Conservation (phyloP, 2,888 invertebrate genomes). For the Anarsia innoxiella region DNA sequence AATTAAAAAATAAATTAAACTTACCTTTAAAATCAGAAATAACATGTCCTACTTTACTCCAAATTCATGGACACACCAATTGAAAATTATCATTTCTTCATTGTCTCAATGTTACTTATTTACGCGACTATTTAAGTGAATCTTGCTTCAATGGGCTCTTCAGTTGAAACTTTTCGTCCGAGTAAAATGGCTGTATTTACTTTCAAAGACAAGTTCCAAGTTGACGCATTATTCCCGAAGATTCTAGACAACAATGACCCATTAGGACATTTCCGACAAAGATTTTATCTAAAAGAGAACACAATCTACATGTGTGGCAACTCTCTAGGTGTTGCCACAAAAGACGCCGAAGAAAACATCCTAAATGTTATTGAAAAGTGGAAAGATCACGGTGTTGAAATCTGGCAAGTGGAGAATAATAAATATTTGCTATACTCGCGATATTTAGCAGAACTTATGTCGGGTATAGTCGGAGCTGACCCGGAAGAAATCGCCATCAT, state of each 20-base stretch:
- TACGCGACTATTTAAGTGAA: no score
- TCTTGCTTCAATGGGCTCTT: no score
- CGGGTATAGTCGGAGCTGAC: slow-evolving; percentile 47
- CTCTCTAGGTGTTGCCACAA: slow-evolving; percentile 53
- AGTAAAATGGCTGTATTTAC: no score
- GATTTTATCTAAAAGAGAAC: slow-evolving; percentile 45
- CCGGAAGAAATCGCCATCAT: slow-evolving; percentile 42
- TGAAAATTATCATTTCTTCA: no score
- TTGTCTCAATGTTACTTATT: no score
- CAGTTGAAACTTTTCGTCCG: no score
- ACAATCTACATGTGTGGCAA: slow-evolving; percentile 57
- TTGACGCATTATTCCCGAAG: slow-evolving; percentile 37
- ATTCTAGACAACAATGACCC: slow-evolving; percentile 48
- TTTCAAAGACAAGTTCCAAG: slow-evolving; percentile 31
- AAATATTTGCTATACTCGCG: slow-evolving; percentile 49
- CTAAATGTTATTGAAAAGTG: slow-evolving; percentile 37
- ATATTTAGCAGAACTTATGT: slow-evolving; percentile 43
- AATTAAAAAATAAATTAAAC: no score
- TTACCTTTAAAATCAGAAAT: no score
- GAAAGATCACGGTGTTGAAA: slow-evolving; percentile 50
- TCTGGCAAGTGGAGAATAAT: slow-evolving; percentile 44
- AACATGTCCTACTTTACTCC: no score
- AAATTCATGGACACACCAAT: no score
- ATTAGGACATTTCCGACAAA: slow-evolving; percentile 40
- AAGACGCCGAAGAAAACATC: slow-evolving; percentile 43